A percentile compares a stretch with the other conserved stretches of the same genome.
Evolutionary conservation across 2,797 vertebrate genomes (phyloP).

Genomic region (Propithecus perrieri): DNA sequence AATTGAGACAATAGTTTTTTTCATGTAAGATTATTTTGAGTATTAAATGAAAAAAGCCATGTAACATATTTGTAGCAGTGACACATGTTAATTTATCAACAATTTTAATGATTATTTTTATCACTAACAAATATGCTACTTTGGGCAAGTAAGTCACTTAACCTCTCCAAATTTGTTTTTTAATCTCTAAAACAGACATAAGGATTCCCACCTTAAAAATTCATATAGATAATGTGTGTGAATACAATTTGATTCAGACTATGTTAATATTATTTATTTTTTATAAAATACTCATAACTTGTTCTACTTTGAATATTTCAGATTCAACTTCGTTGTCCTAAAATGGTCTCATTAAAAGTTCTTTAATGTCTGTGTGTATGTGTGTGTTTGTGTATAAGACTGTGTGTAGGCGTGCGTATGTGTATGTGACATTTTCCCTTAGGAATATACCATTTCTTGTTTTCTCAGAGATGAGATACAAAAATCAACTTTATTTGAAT

Average conservation of each 20-base stretch:
- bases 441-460: background rate
- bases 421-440: background rate
- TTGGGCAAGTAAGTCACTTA: background rate
- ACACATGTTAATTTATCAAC: background rate
- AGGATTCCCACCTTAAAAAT: background rate
- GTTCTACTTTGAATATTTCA: background rate
- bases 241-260: background rate
- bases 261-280: background rate
- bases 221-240: background rate
- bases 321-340: background rate
- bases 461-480: conserved; percentile 46
- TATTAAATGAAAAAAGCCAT: background rate
- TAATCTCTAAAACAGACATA: background rate
- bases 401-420: background rate
- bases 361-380: background rate
- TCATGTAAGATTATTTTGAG: background rate
- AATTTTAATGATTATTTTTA: conserved; percentile 9
- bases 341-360: background rate
- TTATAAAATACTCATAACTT: background rate
- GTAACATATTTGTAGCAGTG: background rate
- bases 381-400: background rate
- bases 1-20: background rate
- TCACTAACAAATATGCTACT: background rate
- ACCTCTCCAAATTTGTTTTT: background rate
- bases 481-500: conserved; percentile 57